Evolutionary conservation across 2,797 vertebrate species (phyloP), one percentile per base, ranked within the genome.

Genomic region (Gouania willdenowi): DNA sequence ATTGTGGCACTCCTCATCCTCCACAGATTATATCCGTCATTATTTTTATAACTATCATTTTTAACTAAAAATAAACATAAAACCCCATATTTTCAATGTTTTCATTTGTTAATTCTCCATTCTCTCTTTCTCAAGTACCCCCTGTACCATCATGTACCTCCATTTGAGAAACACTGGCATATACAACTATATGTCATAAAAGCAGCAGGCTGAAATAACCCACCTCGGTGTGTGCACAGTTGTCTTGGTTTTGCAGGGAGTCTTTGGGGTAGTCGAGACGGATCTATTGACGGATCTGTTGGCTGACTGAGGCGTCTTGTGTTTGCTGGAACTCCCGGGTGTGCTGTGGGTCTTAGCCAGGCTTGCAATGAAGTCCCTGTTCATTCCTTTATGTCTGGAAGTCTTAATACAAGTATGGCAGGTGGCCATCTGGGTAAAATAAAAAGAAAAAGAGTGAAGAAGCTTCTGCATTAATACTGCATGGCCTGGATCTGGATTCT

Each of bases 401-500:
- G 90, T 91, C 67, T 82, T 91, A 70, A 85, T 91, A 78, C 95
- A 98, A 1, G 84, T 87, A 67, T 92, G 91, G 74, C 95, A 98
- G 59, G 93, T 97, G 67, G 94, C 83, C 85, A 97, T 81, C 96
- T 99, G 65, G 8, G 43, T n/a, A n/a, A n/a, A n/a, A n/a, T n/a
- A n/a, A n/a, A n/a, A n/a, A 73, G 35, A 56, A 32, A 10, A 31
- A 53, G 27, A 40, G 36, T n/a, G 56, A 41, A 45, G 19, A 28
- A 57, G 23, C 24, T 38, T 3, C 38, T 41, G 46, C 23, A 54
- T 67, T 56, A 55, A 71, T 57, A 56, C 35, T 63, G 49, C 40
- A 60, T 58, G 28, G 8, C 20, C 31, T 23, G 10, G 5, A 26
- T 57, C 21, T 42, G 44, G 37, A 47, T 40, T 42, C 8, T 15